Conservation (phyloP, 2,113 vertebrate genomes). For the Hemiscyllium ocellatum region DNA sequence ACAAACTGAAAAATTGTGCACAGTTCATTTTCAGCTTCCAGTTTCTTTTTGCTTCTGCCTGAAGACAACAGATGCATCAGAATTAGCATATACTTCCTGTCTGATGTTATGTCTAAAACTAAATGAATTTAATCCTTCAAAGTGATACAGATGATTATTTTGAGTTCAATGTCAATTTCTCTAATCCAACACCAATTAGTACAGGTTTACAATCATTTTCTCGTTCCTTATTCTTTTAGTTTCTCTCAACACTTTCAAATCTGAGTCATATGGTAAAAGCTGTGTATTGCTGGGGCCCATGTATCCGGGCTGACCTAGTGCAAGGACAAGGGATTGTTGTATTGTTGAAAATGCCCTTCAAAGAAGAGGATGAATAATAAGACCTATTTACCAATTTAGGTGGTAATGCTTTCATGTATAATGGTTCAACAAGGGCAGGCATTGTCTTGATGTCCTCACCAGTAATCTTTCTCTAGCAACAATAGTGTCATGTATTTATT, state of each 20-base stretch:
- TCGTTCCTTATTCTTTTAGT: neutral
- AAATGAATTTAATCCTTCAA: neutral
- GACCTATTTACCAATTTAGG: neutral
- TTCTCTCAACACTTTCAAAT: neutral
- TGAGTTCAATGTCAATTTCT: neutral
- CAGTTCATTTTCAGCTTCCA: neutral
- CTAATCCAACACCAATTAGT: neutral
- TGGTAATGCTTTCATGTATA: neutral
- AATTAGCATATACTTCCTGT: neutral
- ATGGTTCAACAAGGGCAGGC: neutral
- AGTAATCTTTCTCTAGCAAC: neutral
- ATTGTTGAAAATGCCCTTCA: neutral
- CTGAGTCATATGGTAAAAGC: neutral
- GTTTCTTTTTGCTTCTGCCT: neutral
- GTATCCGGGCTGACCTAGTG: neutral
- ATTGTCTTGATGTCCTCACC: neutral
- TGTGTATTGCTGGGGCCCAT: neutral
- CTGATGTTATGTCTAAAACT: too few relatives aligned
- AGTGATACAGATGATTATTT: neutral
- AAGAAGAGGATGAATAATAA: neutral
- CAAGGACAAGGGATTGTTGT: neutral
- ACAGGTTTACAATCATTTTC: neutral
- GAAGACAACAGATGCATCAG: neutral
- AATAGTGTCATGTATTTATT: neutral
- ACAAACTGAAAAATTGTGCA: neutral